A percentile compares a stretch with the other conserved stretches of the same genome.
phyloP scores from a whole-genome alignment of 2,113 vertebrate species.

The Aldabrachelys gigantea region DNA sequence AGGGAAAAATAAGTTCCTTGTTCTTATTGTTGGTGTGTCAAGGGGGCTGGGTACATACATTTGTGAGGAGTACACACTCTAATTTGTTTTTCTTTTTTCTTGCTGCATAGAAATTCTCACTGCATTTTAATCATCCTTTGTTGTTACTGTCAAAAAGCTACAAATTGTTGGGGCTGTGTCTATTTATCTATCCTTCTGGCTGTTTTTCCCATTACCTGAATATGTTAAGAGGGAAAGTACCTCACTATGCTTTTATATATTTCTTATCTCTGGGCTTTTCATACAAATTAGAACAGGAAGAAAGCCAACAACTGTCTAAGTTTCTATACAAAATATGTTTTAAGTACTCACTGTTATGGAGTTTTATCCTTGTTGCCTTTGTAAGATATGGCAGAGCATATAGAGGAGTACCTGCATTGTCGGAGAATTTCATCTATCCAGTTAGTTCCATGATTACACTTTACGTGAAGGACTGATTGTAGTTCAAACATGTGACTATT shows the following conservation, averaged over 20 bases:
- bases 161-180: background rate
- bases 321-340: background rate
- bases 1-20: background rate
- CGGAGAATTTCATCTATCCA: fast-evolving
- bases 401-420: background rate
- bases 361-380: background rate
- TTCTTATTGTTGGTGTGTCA: background rate
- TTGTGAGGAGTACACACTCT: background rate
- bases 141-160: background rate
- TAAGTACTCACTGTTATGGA: background rate
- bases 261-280: background rate
- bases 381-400: background rate
- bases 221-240: background rate
- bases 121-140: background rate
- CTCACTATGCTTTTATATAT: background rate
- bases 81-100: background rate
- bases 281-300: background rate
- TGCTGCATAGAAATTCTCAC: background rate
- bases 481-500: background rate
- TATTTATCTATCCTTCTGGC: background rate
- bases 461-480: background rate
- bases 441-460: background rate
- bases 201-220: background rate
- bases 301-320: background rate
- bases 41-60: background rate